These are phyloP conservation scores for Salvelinus fontinalis DNA, from an alignment of 2,113 vertebrate genomes.

Conservation along the genomic window DNA sequence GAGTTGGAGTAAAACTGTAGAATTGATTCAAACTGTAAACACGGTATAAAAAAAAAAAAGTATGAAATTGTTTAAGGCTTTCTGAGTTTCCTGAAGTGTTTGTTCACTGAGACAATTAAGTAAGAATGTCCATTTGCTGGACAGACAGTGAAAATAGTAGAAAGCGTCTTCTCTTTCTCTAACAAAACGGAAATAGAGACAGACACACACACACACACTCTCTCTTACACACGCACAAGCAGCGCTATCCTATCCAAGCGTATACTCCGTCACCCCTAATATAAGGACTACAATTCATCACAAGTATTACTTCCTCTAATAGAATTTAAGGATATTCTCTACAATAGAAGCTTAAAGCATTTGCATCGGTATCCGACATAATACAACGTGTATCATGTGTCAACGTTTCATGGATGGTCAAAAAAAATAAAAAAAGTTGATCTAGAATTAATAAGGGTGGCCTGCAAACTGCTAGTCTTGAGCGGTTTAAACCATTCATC, in stretches of 20 bases:
- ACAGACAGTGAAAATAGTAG: conserved; percentile 53
- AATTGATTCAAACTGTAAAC: conserved; percentile 71
- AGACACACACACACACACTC: neutral
- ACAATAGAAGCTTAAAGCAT: conserved; percentile 74
- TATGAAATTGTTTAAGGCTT: conserved; percentile 79
- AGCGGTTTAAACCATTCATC: conserved; percentile 7
- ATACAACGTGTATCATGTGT: conserved; percentile 65
- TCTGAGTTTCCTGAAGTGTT: conserved; percentile 75
- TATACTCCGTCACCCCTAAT: conserved; percentile 69
- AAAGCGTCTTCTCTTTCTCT: conserved; percentile 25
- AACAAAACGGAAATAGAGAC: conserved; percentile 39
- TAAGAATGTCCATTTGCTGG: conserved; percentile 46
- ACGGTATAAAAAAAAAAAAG: conserved; percentile 62
- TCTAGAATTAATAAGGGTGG: conserved; percentile 38
- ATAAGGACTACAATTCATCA: conserved; percentile 73
- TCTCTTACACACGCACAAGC: conserved; percentile 43
- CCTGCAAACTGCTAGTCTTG: conserved; percentile 57
- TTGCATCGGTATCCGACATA: conserved; percentile 68
- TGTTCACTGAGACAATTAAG: conserved; percentile 74
- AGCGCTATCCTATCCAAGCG: conserved; percentile 68
- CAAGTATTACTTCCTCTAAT: conserved; percentile 66
- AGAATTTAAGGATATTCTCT: conserved; percentile 64
- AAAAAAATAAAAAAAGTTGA: conserved; percentile 13
- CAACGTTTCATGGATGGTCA: conserved; percentile 42
- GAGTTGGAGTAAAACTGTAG: conserved; percentile 51